Conservation (phyloP, 1,140 invertebrate species). For the Calliopsis andreniformis region DNA sequence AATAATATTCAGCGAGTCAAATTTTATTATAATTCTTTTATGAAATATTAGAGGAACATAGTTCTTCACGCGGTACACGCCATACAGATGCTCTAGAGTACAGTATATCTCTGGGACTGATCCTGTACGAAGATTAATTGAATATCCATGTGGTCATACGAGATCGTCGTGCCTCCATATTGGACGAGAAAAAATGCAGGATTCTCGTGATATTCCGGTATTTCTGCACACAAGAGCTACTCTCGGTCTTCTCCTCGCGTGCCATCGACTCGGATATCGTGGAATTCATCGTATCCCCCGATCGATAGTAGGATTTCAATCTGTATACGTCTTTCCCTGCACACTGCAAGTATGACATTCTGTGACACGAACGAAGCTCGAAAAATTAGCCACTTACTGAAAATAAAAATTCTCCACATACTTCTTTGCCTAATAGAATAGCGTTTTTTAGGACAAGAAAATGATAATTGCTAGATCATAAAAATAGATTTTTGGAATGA, state of each 20-base stretch:
- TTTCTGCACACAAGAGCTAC: constrained; percentile 38
- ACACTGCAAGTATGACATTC: constrained; percentile 48
- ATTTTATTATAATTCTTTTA: too few relatives aligned
- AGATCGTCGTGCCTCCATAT: constrained; percentile 37
- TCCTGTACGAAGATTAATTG: constrained; percentile 57
- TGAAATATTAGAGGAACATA: too few relatives aligned
- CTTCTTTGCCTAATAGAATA: neutral
- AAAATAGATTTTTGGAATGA: too few relatives aligned
- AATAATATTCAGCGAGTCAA: too few relatives aligned
- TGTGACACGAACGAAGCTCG: constrained; percentile 1
- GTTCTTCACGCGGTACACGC: constrained; percentile 14
- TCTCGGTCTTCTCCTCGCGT: constrained; percentile 54
- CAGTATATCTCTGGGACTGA: constrained; percentile 49
- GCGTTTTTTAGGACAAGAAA: too few relatives aligned
- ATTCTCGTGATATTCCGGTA: constrained; percentile 56
- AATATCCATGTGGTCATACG: constrained; percentile 46
- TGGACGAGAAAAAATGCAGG: constrained; percentile 58
- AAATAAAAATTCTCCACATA: neutral
- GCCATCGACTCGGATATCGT: constrained; percentile 48
- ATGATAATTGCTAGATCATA: too few relatives aligned
- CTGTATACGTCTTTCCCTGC: constrained; percentile 48
- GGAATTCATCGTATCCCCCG: constrained; percentile 61
- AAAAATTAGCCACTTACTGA: constrained; percentile 38
- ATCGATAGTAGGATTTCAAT: constrained; percentile 66
- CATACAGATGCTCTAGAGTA: constrained; percentile 49